phyloP scores from a whole-genome alignment of 2,888 invertebrate species.

The Erannis defoliaria region DNA sequence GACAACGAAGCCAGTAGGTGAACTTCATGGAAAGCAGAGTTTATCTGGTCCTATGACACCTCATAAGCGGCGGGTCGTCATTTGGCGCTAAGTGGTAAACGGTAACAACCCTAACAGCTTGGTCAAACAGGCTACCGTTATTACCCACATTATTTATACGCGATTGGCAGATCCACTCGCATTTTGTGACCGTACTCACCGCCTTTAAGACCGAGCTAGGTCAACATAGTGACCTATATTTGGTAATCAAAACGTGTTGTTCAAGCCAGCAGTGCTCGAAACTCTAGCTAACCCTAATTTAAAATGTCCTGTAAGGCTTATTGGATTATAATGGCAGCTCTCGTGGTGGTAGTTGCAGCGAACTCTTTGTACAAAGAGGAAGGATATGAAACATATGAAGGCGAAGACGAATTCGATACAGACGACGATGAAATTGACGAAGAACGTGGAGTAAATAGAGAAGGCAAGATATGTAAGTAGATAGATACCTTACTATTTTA shows the following conservation, averaged over 20 bases:
- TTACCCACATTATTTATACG: constrained; percentile 74
- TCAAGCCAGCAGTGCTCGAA: background rate
- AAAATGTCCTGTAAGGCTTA: constrained; percentile 61
- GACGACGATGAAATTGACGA: constrained; percentile 43
- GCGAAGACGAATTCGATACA: constrained; percentile 51
- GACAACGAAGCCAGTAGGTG: constrained; percentile 29
- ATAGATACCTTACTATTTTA: background rate
- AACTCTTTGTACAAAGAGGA: constrained; percentile 53
- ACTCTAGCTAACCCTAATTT: background rate
- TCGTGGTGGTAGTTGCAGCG: constrained; percentile 60
- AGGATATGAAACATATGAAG: constrained; percentile 44
- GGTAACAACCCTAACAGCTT: constrained; percentile 75
- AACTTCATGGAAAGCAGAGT: constrained; percentile 22
- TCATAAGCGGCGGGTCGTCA: constrained; percentile 44
- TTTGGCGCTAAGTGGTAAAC: constrained; percentile 72
- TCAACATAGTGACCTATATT: constrained; percentile 44
- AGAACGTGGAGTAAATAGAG: constrained; percentile 54
- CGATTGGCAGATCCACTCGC: constrained; percentile 56
- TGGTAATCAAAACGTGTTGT: constrained; percentile 6
- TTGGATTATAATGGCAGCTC: constrained; percentile 55
- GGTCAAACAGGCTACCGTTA: constrained; percentile 79
- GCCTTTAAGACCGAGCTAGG: constrained; percentile 42
- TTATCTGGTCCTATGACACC: constrained; percentile 23
- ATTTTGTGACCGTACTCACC: constrained; percentile 59
- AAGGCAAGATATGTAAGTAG: constrained; percentile 76